Base-by-base conservation (phyloP, 2,888 invertebrate species). In the Rhagophthalmus giganteus region DNA sequence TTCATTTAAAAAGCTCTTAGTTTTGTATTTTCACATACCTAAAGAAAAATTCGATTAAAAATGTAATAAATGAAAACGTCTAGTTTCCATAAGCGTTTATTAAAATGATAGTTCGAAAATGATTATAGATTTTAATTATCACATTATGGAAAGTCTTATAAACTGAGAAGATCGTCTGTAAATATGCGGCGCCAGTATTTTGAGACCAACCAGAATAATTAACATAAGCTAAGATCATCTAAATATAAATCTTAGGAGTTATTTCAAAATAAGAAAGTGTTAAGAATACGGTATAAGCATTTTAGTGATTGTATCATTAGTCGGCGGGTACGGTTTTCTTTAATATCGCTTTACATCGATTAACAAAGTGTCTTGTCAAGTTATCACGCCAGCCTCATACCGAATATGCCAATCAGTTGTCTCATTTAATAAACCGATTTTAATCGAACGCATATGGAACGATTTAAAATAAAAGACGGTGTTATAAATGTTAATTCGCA, bases 321-420 rank as follows among this genome's bases (percentile, higher is more conserved):
- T 41, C 28, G 41, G 46, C 37, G 24, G 30, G 9, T 42, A 35
- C 20, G 33, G 41, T 20, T 20, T 33, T 26, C 32, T 27, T 28
- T 34, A 39, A 33, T 48, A 34, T 41, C 41, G 14, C 27, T 49
- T 49, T 42, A 34, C 41, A 42, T 31, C 31, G 47, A 48, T 42
- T 38, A 26, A 27, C 33, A 44, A 20, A 28, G 27, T 27, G 41
- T 30, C 41, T 14, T 24, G 30, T 31, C 35, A 16, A 35, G 39
- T 28, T 48, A 44, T 54, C 51, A 24, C 28, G 45, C 31, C 10
- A 51, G 30, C 30, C 39, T 48, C 48, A 32, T 44, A 39, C 48
- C 44, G 47, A 39, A 31, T 38, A 28, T 39, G 54, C 47, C 54
- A 54, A 54, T 54, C 54, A 54, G 10, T 28, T 15, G 34, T n/a